Evolutionary conservation across 30 jellyfish, hydroid and myxozoan genomes (phyloP).

Genomic region (Chironex yamaguchii): DNA sequence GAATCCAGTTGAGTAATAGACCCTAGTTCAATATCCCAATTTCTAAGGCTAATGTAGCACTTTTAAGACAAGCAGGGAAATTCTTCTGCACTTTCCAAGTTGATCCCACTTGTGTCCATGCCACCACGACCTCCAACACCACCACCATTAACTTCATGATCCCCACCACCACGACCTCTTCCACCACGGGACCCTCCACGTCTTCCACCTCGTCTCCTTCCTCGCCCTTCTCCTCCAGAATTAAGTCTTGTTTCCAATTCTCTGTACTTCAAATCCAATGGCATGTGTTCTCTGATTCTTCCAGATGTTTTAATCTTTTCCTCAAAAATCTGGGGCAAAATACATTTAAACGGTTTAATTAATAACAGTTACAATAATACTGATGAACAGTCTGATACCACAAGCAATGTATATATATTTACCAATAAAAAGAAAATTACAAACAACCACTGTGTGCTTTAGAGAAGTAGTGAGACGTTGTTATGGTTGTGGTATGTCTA

Average conservation of each 20-base stretch:
- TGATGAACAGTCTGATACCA: too few species aligned
- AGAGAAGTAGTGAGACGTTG: too few species aligned
- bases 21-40: too few species aligned
- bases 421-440: too few species aligned
- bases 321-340: slow-evolving; percentile 63
- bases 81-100: not conserved
- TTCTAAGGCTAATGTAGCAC: too few species aligned
- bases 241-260: slow-evolving; percentile 80
- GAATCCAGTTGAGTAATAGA: too few species aligned
- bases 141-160: not conserved
- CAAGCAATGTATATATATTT: too few species aligned
- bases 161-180: slow-evolving; percentile 71
- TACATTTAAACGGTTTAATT: not conserved
- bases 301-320: slow-evolving; percentile 94
- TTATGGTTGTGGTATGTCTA: too few species aligned
- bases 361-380: too few species aligned
- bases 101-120: not conserved
- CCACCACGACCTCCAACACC: slow-evolving; percentile 18
- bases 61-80: not conserved
- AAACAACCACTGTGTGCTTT: too few species aligned
- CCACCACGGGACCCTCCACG: slow-evolving; percentile 79
- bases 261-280: slow-evolving; percentile 74
- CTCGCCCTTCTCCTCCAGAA: slow-evolving; percentile 76
- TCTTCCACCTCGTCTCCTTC: slow-evolving; percentile 65
- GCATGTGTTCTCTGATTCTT: slow-evolving; percentile 80